A percentile compares a stretch with the other conserved stretches of the same genome.
Evolutionary conservation across 1,140 invertebrate species (phyloP).

Genomic region (Drosophila sp.): DNA sequence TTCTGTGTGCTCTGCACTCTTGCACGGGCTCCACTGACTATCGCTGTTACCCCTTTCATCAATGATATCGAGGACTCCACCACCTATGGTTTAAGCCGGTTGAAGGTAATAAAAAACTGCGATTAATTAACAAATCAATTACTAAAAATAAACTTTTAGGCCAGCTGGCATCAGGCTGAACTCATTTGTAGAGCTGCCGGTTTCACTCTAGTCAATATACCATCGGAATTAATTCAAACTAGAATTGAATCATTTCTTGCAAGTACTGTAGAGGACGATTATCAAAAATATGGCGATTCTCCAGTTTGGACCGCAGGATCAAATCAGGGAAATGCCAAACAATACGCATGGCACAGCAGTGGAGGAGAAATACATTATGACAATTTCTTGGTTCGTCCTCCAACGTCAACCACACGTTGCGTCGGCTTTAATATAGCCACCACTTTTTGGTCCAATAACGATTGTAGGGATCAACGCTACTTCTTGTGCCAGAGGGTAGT

Average conservation of each 20-base stretch:
- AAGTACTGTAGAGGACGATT: neutral
- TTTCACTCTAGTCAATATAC: neutral
- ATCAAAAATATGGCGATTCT: neutral
- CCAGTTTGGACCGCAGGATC: constrained; percentile 19
- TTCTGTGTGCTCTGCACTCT: constrained; percentile 12
- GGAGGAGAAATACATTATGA: neutral
- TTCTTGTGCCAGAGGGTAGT: constrained; percentile 40
- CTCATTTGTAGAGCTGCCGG: neutral
- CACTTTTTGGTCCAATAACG: constrained; percentile 5
- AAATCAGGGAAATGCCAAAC: neutral
- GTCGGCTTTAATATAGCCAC: neutral
- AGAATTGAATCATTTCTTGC: rapidly evolving
- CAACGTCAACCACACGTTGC: neutral
- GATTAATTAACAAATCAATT: neutral
- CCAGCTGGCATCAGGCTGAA: constrained; percentile 28
- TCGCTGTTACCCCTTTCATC: neutral
- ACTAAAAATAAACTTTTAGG: constrained; percentile 4
- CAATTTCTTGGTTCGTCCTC: neutral
- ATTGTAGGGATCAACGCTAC: constrained; percentile 19
- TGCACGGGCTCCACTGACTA: neutral
- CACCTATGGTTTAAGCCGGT: neutral
- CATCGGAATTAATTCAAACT: neutral
- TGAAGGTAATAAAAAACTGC: constrained; percentile 1
- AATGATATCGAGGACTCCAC: neutral
- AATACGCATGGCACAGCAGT: constrained; percentile 17